Conservation (phyloP, 1,140 invertebrate species). For the Atta colombica region DNA sequence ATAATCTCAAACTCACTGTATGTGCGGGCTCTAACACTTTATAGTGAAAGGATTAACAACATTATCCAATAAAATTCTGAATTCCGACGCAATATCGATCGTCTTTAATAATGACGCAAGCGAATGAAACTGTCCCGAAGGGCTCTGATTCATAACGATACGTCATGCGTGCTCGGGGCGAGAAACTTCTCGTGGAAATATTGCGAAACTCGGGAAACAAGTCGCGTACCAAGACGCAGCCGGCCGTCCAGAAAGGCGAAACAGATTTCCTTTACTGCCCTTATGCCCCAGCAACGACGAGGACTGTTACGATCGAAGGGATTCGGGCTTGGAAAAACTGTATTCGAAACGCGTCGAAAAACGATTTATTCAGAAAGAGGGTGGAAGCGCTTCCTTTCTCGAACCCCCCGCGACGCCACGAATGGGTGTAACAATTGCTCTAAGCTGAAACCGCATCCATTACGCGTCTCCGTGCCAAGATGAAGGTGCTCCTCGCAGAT, state of each 20-base stretch:
- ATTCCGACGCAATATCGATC: conserved; percentile 7
- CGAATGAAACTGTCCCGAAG: conserved; percentile 57
- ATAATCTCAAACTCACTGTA: not conserved
- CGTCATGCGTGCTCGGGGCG: conserved; percentile 51
- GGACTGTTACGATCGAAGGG: conserved; percentile 50
- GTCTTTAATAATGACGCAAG: conserved; percentile 50
- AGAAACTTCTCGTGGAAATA: conserved; percentile 62
- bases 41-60: conserved; percentile 7
- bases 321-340: conserved; percentile 29
- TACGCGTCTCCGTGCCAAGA: conserved; percentile 56
- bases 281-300: conserved; percentile 59
- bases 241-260: conserved; percentile 70
- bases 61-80: conserved; percentile 23
- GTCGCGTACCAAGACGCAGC: conserved; percentile 55
- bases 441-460: conserved; percentile 66
- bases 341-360: conserved; percentile 78
- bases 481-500: conserved; percentile 60
- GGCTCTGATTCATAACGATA: conserved; percentile 62
- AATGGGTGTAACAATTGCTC: conserved; percentile 24
- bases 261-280: conserved; percentile 79
- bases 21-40: not conserved
- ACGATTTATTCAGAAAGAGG: conserved; percentile 71
- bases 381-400: conserved; percentile 18
- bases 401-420: conserved; percentile 9
- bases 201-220: conserved; percentile 61